Base-by-base conservation (phyloP, 2,797 vertebrate genomes). In the Onychomys leucogaster region DNA sequence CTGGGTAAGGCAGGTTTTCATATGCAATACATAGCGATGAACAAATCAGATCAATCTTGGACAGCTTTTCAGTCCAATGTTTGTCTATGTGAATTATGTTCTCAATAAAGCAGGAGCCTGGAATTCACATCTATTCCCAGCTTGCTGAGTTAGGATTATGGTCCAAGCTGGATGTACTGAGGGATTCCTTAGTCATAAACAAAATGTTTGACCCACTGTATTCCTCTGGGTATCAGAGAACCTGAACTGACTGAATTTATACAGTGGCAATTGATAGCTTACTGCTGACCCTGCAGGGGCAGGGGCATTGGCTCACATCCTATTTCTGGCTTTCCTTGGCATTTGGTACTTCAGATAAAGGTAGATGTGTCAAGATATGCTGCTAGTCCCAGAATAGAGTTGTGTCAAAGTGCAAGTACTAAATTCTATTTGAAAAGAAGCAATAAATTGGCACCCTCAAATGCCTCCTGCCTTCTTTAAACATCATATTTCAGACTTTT, bases 301-400 rank as follows among this genome's bases (percentile, higher is more conserved):
- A 85, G 96, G 87, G 96, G 41, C 93, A 80, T 91, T 94, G 96
- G 67, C 81, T 96, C 95, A 80, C 85, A 94, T 96, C 95, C 87
- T 97, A 23, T 92, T 98, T 98, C 97, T 96, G 97, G 69, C 88
- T 98, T 95, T 84, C 96, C 94, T 93, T 96, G 97, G 69, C 96
- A 97, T 96, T 98, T 97, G 97, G 95, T 96, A 97, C 94, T 95
- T 71, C 88, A 96, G 98, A 97, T 98, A 96, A 98, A 97, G 95
- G 97, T 97, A 96, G 93, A 55, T 94, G 89, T 98, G 97, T 98
- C 97, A 93, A 94, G 95, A 97, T 94, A 75, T 55, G 71, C 92
- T 97, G 91, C 96, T 97, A 87, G 96, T 61, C 89, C 81, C 90
- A 71, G 63, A 97, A 86, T 90, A 93, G 84, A 97, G 97, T 94